These are phyloP conservation scores for Leptoclinus maculatus DNA, from an alignment of 2,797 vertebrate genomes.

Conservation along the genomic window DNA sequence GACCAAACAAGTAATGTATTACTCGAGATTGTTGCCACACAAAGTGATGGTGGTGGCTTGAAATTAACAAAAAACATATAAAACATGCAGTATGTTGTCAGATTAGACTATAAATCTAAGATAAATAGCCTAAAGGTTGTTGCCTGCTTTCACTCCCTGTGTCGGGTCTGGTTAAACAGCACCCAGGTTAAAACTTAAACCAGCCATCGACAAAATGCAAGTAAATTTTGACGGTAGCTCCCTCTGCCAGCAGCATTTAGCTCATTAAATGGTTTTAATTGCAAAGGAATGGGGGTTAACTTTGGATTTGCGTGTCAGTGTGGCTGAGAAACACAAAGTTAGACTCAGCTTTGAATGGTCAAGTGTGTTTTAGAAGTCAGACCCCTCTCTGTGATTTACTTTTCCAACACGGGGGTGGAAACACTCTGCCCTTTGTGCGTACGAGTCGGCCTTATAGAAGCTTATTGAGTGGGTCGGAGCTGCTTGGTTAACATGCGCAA, in stretches of 20 bases:
- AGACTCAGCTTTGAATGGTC: slow-evolving; percentile 44
- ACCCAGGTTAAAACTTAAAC: neutral
- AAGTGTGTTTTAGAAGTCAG: slow-evolving; percentile 52
- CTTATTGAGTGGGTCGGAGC: slow-evolving; percentile 59
- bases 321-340: slow-evolving; percentile 17
- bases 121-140: neutral
- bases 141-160: neutral
- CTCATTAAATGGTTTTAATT: slow-evolving; percentile 6
- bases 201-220: neutral
- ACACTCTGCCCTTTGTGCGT: slow-evolving; percentile 75
- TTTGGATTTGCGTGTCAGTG: neutral
- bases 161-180: neutral
- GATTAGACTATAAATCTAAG: neutral
- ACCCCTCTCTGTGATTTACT: slow-evolving; percentile 63
- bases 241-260: slow-evolving; percentile 20
- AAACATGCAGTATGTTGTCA: slow-evolving; percentile 1
- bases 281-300: neutral
- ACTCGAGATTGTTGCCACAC: neutral
- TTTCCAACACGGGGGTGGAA: slow-evolving; percentile 54
- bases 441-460: slow-evolving; percentile 59
- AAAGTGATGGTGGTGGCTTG: neutral
- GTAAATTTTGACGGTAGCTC: neutral
- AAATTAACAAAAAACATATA: slow-evolving; percentile 35
- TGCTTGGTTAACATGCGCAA: slow-evolving; percentile 48
- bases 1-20: neutral